Conservation (phyloP, 2,797 vertebrate species). For the Thaleichthys pacificus region DNA sequence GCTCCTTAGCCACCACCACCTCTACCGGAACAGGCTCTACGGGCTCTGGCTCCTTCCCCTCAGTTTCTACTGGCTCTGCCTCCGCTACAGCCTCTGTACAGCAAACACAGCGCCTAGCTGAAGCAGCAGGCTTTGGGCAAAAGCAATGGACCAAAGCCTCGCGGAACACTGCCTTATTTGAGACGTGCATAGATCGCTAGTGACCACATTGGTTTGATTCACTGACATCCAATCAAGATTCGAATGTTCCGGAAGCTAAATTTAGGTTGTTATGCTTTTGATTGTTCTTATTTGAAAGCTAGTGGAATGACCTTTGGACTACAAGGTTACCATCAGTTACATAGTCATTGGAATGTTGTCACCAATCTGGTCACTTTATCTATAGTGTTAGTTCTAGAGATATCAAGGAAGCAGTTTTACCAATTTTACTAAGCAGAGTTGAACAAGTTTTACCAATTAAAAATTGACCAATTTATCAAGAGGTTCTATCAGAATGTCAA, state of each 20-base stretch:
- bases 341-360: neutral
- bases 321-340: neutral
- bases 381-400: slow-evolving; percentile 42
- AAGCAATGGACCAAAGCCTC: slow-evolving; percentile 44
- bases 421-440: slow-evolving; percentile 21
- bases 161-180: slow-evolving; percentile 50
- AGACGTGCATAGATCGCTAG: slow-evolving; percentile 49
- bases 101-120: slow-evolving; percentile 76
- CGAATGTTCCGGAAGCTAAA: neutral
- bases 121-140: slow-evolving; percentile 73
- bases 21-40: slow-evolving; percentile 56
- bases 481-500: no score
- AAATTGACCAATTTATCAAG: neutral
- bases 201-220: slow-evolving; percentile 51
- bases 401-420: slow-evolving; percentile 48
- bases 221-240: slow-evolving; percentile 3
- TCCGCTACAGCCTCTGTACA: slow-evolving; percentile 74
- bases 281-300: neutral
- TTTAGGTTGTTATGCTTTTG: neutral
- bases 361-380: slow-evolving; percentile 62
- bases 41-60: slow-evolving; percentile 45
- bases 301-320: neutral
- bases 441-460: neutral
- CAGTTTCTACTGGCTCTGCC: slow-evolving; percentile 17
- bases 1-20: slow-evolving; percentile 57